Conservation (phyloP, 2,888 invertebrate genomes). For the Tachina lurida region DNA sequence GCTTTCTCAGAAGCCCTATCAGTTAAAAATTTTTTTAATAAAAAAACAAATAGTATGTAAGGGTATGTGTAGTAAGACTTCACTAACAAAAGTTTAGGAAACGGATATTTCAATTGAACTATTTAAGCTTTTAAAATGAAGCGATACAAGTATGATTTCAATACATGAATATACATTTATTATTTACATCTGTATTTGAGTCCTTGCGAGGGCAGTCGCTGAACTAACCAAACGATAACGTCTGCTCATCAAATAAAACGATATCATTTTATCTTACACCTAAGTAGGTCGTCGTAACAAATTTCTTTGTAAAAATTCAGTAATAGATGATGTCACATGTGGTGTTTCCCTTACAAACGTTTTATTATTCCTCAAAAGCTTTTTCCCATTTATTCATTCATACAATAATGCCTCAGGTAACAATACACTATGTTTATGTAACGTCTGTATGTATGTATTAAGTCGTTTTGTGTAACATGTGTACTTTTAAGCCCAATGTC, state of each 20-base stretch:
- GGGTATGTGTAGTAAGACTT: slow-evolving; percentile 40
- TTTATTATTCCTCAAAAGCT: slow-evolving; percentile 33
- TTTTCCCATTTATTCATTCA: slow-evolving; percentile 27
- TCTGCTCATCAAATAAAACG: not conserved
- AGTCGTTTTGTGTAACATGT: slow-evolving; percentile 38
- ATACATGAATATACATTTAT: not conserved
- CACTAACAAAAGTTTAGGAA: slow-evolving; percentile 32
- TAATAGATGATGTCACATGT: slow-evolving; percentile 51
- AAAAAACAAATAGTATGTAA: not conserved
- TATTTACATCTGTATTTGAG: not conserved
- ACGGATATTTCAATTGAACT: slow-evolving; percentile 48
- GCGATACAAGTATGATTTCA: slow-evolving; percentile 46
- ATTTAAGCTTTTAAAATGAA: slow-evolving; percentile 49
- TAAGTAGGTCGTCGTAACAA: not conserved
- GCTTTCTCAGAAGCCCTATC: not conserved
- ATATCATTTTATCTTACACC: no score
- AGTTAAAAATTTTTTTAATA: not conserved
- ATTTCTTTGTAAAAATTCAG: not conserved
- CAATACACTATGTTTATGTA: slow-evolving; percentile 59
- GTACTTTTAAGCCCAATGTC: slow-evolving; percentile 26
- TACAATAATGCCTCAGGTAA: slow-evolving; percentile 62
- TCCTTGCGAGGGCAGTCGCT: not conserved
- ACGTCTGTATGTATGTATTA: slow-evolving; percentile 13
- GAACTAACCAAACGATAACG: not conserved
- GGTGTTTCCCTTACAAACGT: slow-evolving; percentile 60